Conservation (phyloP, 2,888 invertebrate genomes). For the Orchesella flavescens region DNA sequence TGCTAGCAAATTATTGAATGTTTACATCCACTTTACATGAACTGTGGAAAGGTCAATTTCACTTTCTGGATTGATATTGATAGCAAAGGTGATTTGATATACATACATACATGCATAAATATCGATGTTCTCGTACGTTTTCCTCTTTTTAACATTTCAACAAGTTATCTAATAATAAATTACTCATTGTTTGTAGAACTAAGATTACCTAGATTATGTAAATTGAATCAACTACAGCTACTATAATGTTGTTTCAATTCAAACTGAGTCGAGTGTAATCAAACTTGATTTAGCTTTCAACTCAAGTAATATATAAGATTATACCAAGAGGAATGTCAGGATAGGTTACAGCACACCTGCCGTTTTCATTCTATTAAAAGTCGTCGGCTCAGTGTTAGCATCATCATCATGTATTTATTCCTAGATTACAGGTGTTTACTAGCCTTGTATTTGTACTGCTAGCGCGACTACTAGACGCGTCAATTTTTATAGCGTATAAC, state of each 20-base stretch:
- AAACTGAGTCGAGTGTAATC: not conserved
- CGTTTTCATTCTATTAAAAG: too few relatives aligned
- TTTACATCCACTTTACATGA: too few relatives aligned
- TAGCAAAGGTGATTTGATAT: too few relatives aligned
- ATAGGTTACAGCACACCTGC: too few relatives aligned
- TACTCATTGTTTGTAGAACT: constrained; percentile 12
- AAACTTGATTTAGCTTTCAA: constrained; percentile 14
- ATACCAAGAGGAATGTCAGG: too few relatives aligned
- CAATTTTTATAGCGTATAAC: not conserved
- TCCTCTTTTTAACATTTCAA: constrained; percentile 12
- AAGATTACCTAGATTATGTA: constrained; percentile 20
- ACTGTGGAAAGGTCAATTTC: constrained; percentile 44
- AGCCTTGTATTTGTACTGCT: too few relatives aligned
- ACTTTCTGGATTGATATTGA: constrained; percentile 29
- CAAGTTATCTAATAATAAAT: constrained; percentile 30
- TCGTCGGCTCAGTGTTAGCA: too few relatives aligned
- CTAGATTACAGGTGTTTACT: too few relatives aligned
- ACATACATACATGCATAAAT: not conserved
- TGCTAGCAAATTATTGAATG: not conserved
- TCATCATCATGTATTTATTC: too few relatives aligned
- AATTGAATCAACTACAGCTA: not conserved
- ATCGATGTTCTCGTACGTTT: not conserved
- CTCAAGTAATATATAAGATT: too few relatives aligned
- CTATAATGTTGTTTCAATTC: too few relatives aligned
- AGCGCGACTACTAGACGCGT: too few relatives aligned